These are phyloP conservation scores for Aporophyla lueneburgensis DNA, from an alignment of 2,888 invertebrate species.

Conservation along the genomic window DNA sequence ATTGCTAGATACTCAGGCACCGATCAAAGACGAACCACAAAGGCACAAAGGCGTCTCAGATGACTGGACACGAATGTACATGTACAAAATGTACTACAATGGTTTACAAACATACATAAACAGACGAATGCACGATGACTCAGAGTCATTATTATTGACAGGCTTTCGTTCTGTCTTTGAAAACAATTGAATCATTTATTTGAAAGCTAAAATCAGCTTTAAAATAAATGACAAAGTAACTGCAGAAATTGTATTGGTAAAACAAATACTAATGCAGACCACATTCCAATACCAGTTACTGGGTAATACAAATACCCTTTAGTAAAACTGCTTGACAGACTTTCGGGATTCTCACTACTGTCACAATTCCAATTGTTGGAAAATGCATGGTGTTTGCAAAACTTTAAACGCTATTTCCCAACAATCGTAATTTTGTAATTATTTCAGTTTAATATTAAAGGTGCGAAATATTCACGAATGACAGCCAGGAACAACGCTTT, in stretches of 20 bases:
- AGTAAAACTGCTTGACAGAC: too few species aligned
- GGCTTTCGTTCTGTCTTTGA: neutral
- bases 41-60: constrained; percentile 49
- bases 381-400: too few species aligned
- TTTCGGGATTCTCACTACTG: too few species aligned
- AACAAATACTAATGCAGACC: neutral
- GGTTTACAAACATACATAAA: constrained; percentile 37
- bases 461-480: too few species aligned
- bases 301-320: too few species aligned
- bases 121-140: constrained; percentile 35
- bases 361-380: too few species aligned
- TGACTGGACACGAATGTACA: constrained; percentile 38
- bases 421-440: too few species aligned
- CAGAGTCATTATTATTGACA: constrained; percentile 17
- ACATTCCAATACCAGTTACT: too few species aligned
- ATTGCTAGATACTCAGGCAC: constrained; percentile 5
- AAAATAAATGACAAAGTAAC: constrained; percentile 3
- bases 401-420: too few species aligned
- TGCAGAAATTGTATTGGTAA: neutral
- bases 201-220: neutral
- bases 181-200: neutral
- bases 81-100: constrained; percentile 2
- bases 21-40: constrained; percentile 35
- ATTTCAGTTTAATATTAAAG: too few species aligned
- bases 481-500: too few species aligned